Conservation (phyloP, 2,113 vertebrate genomes). For the Setophaga kirtlandii region DNA sequence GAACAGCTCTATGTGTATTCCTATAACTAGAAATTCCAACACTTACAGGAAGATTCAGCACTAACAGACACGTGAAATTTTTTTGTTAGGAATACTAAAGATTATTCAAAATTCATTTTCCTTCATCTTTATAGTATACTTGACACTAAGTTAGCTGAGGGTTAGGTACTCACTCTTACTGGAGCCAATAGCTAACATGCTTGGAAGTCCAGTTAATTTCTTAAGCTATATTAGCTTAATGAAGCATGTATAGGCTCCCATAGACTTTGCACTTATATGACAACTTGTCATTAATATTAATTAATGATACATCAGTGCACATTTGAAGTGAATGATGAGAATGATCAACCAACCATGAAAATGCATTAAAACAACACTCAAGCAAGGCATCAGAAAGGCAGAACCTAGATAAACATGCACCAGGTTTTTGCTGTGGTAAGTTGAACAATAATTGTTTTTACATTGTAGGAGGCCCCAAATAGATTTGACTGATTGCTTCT, state of each 20-base stretch:
- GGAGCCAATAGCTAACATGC: background rate
- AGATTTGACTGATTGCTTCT: conserved; percentile 9
- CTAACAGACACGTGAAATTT: background rate
- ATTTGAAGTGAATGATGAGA: conserved; percentile 65
- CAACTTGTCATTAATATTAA: conserved; percentile 72
- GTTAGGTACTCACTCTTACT: background rate
- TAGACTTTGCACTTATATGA: conserved; percentile 33
- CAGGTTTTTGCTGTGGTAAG: conserved; percentile 17
- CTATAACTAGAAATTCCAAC: background rate
- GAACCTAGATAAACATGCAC: background rate
- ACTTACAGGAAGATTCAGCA: background rate
- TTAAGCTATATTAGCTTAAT: conserved; percentile 58
- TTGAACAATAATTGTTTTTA: conserved; percentile 45
- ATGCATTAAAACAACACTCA: background rate
- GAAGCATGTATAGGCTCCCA: conserved; percentile 16
- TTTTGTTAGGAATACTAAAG: background rate
- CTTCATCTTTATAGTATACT: background rate
- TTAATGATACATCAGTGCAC: conserved; percentile 61
- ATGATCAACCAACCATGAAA: conserved; percentile 25
- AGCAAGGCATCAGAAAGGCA: background rate
- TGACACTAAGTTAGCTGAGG: background rate
- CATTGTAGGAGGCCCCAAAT: background rate
- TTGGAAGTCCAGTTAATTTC: conserved; percentile 40
- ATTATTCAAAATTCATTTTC: background rate
- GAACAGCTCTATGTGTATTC: background rate